These are phyloP conservation scores for Paramuricea clavata DNA, from an alignment of 92 coral and sea anemone genomes.

Conservation along the genomic window DNA sequence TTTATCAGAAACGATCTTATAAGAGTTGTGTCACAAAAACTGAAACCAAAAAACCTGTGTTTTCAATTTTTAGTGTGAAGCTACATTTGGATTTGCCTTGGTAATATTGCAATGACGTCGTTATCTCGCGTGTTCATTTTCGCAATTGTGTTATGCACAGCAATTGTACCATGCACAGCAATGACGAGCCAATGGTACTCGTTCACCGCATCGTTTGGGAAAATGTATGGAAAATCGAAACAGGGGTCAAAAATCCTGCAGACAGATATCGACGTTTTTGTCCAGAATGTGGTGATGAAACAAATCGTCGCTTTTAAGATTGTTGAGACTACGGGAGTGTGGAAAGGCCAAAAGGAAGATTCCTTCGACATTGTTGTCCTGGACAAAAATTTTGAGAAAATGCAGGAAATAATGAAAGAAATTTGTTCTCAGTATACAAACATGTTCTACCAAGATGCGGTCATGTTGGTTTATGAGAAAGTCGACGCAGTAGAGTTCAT, in stretches of 20 bases:
- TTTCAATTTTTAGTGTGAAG: too few relatives aligned
- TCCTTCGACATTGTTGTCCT: constrained; percentile 31
- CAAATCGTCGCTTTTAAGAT: constrained; percentile 13
- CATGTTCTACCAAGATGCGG: not conserved
- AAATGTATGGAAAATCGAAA: not conserved
- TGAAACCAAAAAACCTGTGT: too few relatives aligned
- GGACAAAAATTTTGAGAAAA: not conserved
- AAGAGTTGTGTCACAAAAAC: too few relatives aligned
- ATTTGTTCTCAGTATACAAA: not conserved
- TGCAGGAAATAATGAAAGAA: not conserved
- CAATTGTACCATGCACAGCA: not conserved
- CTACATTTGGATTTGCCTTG: too few relatives aligned
- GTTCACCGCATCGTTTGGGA: constrained; percentile 38
- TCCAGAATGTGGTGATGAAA: constrained; percentile 1
- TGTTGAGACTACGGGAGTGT: constrained; percentile 25
- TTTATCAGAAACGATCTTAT: too few relatives aligned
- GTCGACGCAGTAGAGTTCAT: too few relatives aligned
- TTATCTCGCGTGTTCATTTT: not conserved
- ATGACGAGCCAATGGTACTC: not conserved
- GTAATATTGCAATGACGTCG: too few relatives aligned
- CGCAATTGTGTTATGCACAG: not conserved
- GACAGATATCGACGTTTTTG: not conserved
- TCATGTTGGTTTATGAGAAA: not conserved
- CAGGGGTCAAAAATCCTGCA: constrained; percentile 17
- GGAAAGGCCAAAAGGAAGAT: constrained; percentile 36